Percentiles rank a stretch among this genome's conserved stretches.
phyloP scores from a whole-genome alignment of 2,113 vertebrate genomes.

The Eptatretus burgeri region DNA sequence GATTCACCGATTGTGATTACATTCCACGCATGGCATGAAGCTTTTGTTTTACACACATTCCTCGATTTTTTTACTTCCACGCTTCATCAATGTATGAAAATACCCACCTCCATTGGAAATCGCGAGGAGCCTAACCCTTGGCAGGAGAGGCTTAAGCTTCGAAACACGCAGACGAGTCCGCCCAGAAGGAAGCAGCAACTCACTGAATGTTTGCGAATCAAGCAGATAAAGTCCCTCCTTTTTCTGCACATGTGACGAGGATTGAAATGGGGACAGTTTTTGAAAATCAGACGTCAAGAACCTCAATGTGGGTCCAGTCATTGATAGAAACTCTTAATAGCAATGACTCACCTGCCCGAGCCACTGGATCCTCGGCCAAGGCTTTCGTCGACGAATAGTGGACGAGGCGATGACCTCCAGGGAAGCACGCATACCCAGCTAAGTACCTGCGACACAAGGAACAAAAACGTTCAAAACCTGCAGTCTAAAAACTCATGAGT shows the following conservation, averaged over 20 bases:
- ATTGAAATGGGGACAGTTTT: no score
- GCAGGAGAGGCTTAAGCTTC: slow-evolving; percentile 35
- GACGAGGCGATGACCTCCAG: slow-evolving; percentile 25
- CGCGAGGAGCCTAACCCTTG: slow-evolving; percentile 28
- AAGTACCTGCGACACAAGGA: background rate
- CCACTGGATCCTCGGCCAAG: slow-evolving; percentile 26
- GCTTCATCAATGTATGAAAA: no score
- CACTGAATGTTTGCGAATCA: slow-evolving; percentile 42
- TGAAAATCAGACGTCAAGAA: no score
- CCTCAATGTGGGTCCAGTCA: no score
- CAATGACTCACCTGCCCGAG: slow-evolving; percentile 19
- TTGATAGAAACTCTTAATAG: background rate
- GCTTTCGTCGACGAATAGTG: slow-evolving; percentile 22
- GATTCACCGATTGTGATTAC: no score
- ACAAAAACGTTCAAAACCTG: no score
- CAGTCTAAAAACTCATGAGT: no score
- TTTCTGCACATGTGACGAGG: slow-evolving; percentile 22
- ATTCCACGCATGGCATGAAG: no score
- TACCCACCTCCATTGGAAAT: slow-evolving; percentile 17
- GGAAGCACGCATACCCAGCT: slow-evolving; percentile 20
- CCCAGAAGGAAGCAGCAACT: slow-evolving; percentile 52
- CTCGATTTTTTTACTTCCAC: no score
- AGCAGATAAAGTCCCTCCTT: slow-evolving; percentile 54
- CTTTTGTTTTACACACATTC: no score
- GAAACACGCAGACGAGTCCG: slow-evolving; percentile 48